Percentiles rank a stretch among this genome's conserved stretches.
Conservation (phyloP, 2,113 vertebrate species). For the Elgaria multicarinata region DNA sequence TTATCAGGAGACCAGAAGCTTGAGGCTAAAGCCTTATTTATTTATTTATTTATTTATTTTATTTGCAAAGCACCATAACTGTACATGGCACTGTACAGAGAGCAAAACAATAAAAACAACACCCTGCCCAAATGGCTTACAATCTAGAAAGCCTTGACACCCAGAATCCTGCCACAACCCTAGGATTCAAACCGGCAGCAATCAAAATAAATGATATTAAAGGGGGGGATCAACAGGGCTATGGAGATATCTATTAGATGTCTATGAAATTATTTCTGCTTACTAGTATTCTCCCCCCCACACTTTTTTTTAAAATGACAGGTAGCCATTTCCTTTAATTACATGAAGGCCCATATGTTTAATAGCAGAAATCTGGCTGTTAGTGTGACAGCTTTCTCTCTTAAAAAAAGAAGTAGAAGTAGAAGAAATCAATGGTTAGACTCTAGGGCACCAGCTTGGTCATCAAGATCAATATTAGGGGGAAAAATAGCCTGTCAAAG, state of each 20-base stretch:
- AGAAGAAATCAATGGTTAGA: conserved; percentile 78
- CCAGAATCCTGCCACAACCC: background rate
- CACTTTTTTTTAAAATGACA: conserved; percentile 70
- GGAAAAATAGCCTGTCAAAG: conserved; percentile 73
- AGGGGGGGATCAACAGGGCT: conserved; percentile 37
- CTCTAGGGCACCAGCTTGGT: conserved; percentile 78
- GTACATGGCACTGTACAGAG: too few relatives aligned
- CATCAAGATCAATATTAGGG: conserved; percentile 80
- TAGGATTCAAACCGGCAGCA: background rate
- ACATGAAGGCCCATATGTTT: conserved; percentile 71
- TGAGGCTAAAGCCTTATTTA: background rate
- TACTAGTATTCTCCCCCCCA: conserved; percentile 40
- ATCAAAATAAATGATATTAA: background rate
- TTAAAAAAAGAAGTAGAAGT: background rate
- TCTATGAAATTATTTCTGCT: conserved; percentile 63
- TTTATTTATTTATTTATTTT: too few relatives aligned
- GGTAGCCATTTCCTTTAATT: conserved; percentile 79
- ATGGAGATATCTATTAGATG: conserved; percentile 54
- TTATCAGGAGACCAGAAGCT: background rate
- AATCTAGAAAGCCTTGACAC: too few relatives aligned
- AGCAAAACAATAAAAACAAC: too few relatives aligned
- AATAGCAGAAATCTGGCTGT: conserved; percentile 75
- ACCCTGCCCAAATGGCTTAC: too few relatives aligned
- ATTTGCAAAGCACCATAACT: too few relatives aligned
- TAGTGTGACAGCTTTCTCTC: conserved; percentile 71